phyloP scores from a whole-genome alignment of 2,888 invertebrate species.

The Pyrrhosoma nymphula region DNA sequence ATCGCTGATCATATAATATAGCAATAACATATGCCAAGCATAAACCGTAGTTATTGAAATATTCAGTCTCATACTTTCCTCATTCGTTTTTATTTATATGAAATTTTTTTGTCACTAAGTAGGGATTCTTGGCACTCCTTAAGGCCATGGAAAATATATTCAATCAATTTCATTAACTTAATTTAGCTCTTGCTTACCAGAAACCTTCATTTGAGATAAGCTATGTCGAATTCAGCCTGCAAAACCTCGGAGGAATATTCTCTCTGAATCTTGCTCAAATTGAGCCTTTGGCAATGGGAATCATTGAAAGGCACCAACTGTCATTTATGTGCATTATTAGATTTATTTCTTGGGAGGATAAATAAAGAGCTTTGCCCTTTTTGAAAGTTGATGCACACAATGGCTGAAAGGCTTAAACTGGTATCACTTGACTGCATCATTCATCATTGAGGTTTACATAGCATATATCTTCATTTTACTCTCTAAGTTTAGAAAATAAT shows the following conservation, averaged over 20 bases:
- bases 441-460: conserved; percentile 37
- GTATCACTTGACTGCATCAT: conserved; percentile 40
- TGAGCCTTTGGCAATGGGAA: conserved; percentile 7
- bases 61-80: neutral
- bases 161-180: too few relatives aligned
- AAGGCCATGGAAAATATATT: too few relatives aligned
- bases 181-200: too few relatives aligned
- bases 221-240: neutral
- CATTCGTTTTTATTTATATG: neutral
- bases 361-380: neutral
- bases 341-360: neutral
- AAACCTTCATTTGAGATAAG: neutral
- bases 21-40: neutral
- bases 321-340: neutral
- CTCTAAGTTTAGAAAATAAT: conserved; percentile 58
- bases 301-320: neutral
- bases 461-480: conserved; percentile 52
- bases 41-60: neutral
- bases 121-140: too few relatives aligned
- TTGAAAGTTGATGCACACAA: conserved; percentile 13
- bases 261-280: conserved; percentile 36
- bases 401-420: conserved; percentile 4
- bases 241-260: neutral
- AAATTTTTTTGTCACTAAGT: neutral
- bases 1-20: neutral